Percentiles rank a stretch among this genome's conserved stretches.
Evolutionary conservation across 2,797 vertebrate genomes (phyloP).

Genomic region (Anguilla megastoma): DNA sequence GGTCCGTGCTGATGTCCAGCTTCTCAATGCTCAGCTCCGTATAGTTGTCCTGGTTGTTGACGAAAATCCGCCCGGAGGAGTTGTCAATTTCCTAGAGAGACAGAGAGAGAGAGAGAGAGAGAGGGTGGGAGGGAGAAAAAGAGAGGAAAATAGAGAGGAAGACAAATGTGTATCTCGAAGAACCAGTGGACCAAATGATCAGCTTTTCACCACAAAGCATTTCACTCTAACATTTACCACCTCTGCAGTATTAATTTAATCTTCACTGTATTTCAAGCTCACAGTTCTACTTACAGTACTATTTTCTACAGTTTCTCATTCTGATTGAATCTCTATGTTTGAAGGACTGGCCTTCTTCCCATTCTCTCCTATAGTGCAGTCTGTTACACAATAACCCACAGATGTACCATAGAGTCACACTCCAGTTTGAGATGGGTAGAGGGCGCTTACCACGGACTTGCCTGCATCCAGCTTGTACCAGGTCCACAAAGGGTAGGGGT

Average conservation of each 20-base stretch:
- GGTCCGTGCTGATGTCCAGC: conserved; percentile 86
- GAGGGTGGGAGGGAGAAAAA: background rate
- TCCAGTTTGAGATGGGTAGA: background rate
- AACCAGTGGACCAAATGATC: background rate
- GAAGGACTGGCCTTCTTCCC: background rate
- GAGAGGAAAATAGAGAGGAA: background rate
- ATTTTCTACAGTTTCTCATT: background rate
- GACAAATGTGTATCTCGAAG: background rate
- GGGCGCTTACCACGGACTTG: conserved; percentile 71
- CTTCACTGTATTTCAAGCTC: background rate
- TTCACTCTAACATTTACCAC: background rate
- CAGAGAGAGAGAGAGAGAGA: background rate
- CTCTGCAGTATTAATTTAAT: background rate
- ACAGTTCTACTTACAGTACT: background rate
- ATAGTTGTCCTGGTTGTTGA: conserved; percentile 89
- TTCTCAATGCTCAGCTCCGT: conserved; percentile 86
- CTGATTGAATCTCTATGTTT: background rate
- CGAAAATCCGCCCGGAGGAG: conserved; percentile 81
- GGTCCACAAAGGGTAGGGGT: conserved; percentile 87
- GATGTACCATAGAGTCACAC: background rate
- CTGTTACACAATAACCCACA: background rate
- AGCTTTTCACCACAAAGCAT: background rate
- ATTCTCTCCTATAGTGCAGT: background rate
- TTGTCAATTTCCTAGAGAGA: conserved; percentile 85
- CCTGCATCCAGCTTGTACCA: conserved; percentile 85